Evolutionary conservation across 2,888 invertebrate genomes (phyloP).

Genomic region (Apodemia zela): DNA sequence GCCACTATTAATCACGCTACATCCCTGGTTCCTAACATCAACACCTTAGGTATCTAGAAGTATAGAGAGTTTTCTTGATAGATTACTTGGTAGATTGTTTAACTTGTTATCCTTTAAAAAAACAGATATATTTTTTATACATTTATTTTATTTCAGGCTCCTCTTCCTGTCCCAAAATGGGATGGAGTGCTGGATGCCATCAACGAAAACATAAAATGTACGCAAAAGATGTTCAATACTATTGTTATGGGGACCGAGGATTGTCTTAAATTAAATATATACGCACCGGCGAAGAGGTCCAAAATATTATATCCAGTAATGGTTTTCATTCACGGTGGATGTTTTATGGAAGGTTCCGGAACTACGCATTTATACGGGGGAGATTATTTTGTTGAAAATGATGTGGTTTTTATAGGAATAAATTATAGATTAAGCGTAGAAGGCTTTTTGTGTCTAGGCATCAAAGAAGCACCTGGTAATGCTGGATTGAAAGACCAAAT

Average conservation of each 20-base stretch:
- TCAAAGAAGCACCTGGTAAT: constrained; percentile 83
- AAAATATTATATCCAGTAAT: constrained; percentile 72
- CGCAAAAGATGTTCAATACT: constrained; percentile 51
- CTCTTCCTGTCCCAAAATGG: constrained; percentile 63
- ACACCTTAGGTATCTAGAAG: too few relatives aligned
- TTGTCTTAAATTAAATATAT: constrained; percentile 64
- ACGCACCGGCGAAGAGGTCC: constrained; percentile 47
- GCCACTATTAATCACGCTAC: too few relatives aligned
- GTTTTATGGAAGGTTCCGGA: constrained; percentile 80
- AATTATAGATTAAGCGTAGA: constrained; percentile 81
- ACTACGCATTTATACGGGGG: constrained; percentile 81
- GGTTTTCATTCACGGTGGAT: constrained; percentile 84
- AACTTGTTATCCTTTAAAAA: too few relatives aligned
- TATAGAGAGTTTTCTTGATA: too few relatives aligned
- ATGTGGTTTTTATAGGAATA: constrained; percentile 79
- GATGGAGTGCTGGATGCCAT: constrained; percentile 60
- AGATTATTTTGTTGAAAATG: constrained; percentile 79
- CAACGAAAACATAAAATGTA: constrained; percentile 63
- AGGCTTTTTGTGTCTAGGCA: constrained; percentile 83
- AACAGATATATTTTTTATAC: not conserved
- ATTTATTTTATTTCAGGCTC: constrained; percentile 52
- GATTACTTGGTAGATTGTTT: too few relatives aligned
- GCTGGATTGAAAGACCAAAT: constrained; percentile 80
- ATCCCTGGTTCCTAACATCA: too few relatives aligned
- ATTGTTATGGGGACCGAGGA: constrained; percentile 53